These are phyloP conservation scores for Silurus asotus DNA, from an alignment of 2,113 vertebrate species.

Conservation along the genomic window DNA sequence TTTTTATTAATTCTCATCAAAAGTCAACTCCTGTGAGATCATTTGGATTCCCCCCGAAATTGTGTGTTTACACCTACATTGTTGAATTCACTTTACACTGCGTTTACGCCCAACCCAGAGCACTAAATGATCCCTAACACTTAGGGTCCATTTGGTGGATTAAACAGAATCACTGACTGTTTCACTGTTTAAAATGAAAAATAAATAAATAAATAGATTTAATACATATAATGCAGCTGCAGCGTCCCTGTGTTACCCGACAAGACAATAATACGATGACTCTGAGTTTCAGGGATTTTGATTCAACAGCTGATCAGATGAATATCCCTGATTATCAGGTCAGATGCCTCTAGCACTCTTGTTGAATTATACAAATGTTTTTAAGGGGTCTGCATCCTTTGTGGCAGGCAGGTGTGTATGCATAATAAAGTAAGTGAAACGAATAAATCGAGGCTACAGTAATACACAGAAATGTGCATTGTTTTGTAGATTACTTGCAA, in stretches of 20 bases:
- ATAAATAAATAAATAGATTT: background rate
- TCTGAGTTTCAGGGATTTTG: background rate
- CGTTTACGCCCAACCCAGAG: too few species aligned
- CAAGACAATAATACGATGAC: background rate
- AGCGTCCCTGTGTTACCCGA: background rate
- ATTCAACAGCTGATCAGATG: conserved; percentile 5
- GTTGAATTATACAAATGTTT: background rate
- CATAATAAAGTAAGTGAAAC: conserved; percentile 4
- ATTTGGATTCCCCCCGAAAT: background rate
- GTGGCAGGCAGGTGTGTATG: background rate
- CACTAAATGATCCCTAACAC: too few species aligned
- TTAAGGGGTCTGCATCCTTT: background rate
- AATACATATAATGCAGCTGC: background rate
- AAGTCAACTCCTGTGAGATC: background rate
- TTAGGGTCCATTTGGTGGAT: background rate
- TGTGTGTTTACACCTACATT: too few species aligned
- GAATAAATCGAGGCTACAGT: background rate
- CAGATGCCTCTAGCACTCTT: background rate
- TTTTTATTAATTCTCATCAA: background rate
- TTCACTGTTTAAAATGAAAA: background rate
- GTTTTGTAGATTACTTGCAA: background rate
- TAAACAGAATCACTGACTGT: background rate
- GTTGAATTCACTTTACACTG: background rate
- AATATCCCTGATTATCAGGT: conserved; percentile 7
- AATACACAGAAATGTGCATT: background rate